Base-by-base conservation (phyloP, 2,797 vertebrate species). In the Etheostoma nigrum region DNA sequence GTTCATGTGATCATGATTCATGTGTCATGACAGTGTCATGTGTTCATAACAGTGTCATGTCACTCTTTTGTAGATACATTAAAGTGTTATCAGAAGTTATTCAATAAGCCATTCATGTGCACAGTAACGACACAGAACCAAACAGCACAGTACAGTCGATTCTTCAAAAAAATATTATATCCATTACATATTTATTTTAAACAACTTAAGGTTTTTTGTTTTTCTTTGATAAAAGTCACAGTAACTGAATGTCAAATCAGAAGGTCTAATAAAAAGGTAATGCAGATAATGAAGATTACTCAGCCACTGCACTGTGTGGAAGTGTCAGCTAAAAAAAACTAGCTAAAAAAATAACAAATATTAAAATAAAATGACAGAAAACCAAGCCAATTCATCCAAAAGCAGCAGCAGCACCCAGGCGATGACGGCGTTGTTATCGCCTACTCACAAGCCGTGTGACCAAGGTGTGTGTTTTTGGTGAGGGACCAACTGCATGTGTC, bases 381-480 rank as follows among this genome's bases (percentile, higher is more conserved):
- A 52, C 65, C 59, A 64, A 44, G 61, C 72, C 69, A 85, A 82
- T 86, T 82, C 82, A 62, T 47, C 5, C 12, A 16, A 30, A 79
- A 10, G 30, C 52, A 67, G 57, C 67, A 45, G 74, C 72, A 49
- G 25, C 54, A 36, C 49, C 62, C 51, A 51, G 48, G 47, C 4
- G 2, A 36, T 4, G 14, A 16, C 21, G 18, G 30, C 16, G 33
- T 59, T 1, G 16, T 25, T 64, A 23, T 45, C 48, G 42, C 62
- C 58, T 51, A 18, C 48, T 59, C 62, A 21, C 36, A n/a, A 18
- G 10, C 48, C 44, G 51, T 21, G n/a, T 76, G 66, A 74, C 62
- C 67, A 57, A 33, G 30, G 33, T 42, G 65, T 52, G 74, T 30
- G 30, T 5, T 30, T 30, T 30, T 30, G 30, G 30, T 30, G 30